Evolutionary conservation across 2,113 vertebrate genomes (phyloP).

Genomic region (Syngnathus typhle): DNA sequence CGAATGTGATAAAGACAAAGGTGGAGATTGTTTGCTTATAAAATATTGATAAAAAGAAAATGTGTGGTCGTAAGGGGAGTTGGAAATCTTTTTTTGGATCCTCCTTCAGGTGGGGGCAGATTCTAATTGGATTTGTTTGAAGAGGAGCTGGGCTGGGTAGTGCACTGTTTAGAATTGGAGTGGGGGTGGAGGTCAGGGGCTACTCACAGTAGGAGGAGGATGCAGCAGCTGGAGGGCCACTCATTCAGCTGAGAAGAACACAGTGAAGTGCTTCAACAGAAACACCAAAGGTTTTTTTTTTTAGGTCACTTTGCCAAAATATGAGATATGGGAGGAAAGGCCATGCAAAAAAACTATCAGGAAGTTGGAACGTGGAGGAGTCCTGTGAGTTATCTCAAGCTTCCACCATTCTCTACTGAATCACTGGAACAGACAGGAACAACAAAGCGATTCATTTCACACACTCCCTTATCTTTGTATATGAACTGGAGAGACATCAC

Average conservation of each 20-base stretch:
- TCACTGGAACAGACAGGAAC: constrained; percentile 40
- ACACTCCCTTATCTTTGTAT: constrained; percentile 36
- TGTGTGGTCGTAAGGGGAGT: background rate
- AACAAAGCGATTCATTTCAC: constrained; percentile 39
- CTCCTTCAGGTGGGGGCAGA: constrained; percentile 19
- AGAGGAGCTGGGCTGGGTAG: constrained; percentile 40
- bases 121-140: constrained; percentile 57
- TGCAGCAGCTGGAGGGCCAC: constrained; percentile 39
- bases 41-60: background rate
- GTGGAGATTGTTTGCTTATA: background rate
- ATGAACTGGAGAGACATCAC: constrained; percentile 27
- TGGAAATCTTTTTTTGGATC: constrained; percentile 34
- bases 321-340: constrained; percentile 21
- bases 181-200: constrained; percentile 53
- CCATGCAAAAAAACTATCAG: constrained; percentile 4
- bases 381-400: constrained; percentile 1
- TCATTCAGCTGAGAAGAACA: constrained; percentile 31
- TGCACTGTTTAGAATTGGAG: constrained; percentile 38
- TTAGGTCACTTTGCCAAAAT: constrained; percentile 31
- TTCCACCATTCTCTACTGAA: constrained; percentile 24
- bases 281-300: constrained; percentile 10
- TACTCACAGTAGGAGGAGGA: constrained; percentile 30
- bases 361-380: constrained; percentile 5
- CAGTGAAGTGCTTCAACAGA: constrained; percentile 18
- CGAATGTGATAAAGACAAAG: background rate